Evolutionary conservation across 1,140 invertebrate species (phyloP), one percentile per base, ranked within the genome.

Genomic region (Lepidurus arcticus): DNA sequence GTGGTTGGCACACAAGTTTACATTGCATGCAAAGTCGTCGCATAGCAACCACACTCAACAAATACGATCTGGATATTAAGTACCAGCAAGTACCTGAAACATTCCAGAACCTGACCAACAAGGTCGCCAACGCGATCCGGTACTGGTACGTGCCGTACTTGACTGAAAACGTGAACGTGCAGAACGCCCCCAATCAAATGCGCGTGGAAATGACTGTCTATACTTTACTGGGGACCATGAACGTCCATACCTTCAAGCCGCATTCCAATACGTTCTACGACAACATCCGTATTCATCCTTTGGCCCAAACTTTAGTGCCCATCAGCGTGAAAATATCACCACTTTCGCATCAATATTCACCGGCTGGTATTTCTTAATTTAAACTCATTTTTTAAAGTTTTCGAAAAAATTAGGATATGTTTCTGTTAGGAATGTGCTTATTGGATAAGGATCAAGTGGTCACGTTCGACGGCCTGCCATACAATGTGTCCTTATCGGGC

Each of bases 401-500:
- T 10, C 45, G n/a, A 65, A 3, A n/a, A n/a, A 65, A 3, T 65
- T 65, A 0, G 43, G 42, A 73, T 76, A 7, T 16, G 21, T 80
- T 65, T 16, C 21, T 21, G 21, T n/a, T 42, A 80, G 80, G 73
- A 13, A 74, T 80, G 34, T 81, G 81, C 76, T 43, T 81, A 5
- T 42, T 81, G 44, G 79, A 77, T 21, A 44, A 47, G 10, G 79
- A 76, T 7, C 53, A 76, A 8, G 47, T 81, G n/a, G 45, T 78
- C 16, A 81, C 81, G 7, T 81, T 75, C 53, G 81, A 81, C 73
- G 77, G 78, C 11, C 74, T 76, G 11, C 44, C 73, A n/a, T 81
- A 80, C 43, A 77, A 81, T 24, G 79, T 74, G 6, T 44, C 76
- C 2, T 43, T 80, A 16, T 44, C 74, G 5, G 26, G 73, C n/a